These are phyloP conservation scores for Melanotaenia trifasciata DNA, from an alignment of 2,797 vertebrate species.

Conservation along the genomic window DNA sequence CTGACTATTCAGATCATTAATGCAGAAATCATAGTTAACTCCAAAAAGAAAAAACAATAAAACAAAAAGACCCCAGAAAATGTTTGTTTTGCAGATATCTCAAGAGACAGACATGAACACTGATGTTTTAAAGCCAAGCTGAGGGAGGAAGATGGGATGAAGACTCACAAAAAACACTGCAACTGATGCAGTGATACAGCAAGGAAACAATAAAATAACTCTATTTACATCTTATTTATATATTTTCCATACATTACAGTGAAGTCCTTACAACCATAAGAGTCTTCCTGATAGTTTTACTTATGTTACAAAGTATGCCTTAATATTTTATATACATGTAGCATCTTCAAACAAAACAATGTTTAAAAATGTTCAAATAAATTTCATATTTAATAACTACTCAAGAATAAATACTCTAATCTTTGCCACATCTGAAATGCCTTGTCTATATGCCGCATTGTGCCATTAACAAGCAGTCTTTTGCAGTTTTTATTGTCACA, in stretches of 20 bases:
- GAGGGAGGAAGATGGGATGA: constrained; percentile 25
- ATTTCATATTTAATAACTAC: constrained; percentile 49
- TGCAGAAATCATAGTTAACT: constrained; percentile 20
- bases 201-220: constrained; percentile 55
- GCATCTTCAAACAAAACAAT: constrained; percentile 48
- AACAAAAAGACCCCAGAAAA: constrained; percentile 4
- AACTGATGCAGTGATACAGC: constrained; percentile 46
- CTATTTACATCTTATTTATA: constrained; percentile 75
- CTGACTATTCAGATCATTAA: constrained; percentile 17
- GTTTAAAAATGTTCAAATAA: constrained; percentile 68
- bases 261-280: constrained; percentile 48
- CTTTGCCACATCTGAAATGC: constrained; percentile 44
- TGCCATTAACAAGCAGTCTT: constrained; percentile 43
- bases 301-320: constrained; percentile 68
- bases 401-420: constrained; percentile 72
- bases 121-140: constrained; percentile 12
- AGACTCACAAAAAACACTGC: constrained; percentile 42
- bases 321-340: constrained; percentile 66
- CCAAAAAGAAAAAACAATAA: constrained; percentile 17
- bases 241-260: constrained; percentile 58
- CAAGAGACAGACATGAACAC: constrained; percentile 19
- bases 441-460: constrained; percentile 27
- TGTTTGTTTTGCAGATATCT: constrained; percentile 7
- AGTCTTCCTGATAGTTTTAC: constrained; percentile 55
- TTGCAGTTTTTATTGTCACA: constrained; percentile 26